Base-by-base conservation (phyloP, 1,140 invertebrate species). In the Cepaea nemoralis region DNA sequence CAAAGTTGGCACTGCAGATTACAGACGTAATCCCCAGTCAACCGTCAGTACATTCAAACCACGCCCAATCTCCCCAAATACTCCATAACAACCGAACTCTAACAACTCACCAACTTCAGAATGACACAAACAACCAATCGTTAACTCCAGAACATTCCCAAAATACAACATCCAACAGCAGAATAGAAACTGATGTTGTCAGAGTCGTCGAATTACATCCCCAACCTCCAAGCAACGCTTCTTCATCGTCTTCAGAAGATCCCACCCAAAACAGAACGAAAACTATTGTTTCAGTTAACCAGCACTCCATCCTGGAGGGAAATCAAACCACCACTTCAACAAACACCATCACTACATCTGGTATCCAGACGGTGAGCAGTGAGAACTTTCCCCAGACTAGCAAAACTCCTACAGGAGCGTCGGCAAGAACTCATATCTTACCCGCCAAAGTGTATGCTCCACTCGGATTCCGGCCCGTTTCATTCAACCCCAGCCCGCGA, bases 391-490 rank as follows among this genome's bases (percentile, higher is more conserved):
- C 42, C 1, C 14, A 10, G 2, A 3, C 27, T 2, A 33, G 31
- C 5, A 75, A 16, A 5, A 48, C 31, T 5, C 31, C 45, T 22
- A 16, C 45, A 24, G 19, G 3, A 6, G 19, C 19, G 5, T 3
- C 48, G 48, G 24, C 69, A 39, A 71, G 19, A 12, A 39, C 24
- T n/a, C 2, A 1, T 24, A 27, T 42, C 33, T 48, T 74, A 40
- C 69, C 71, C n/a, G 16, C 71, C 48, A 77, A 77, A 63, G 33
- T 77, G 22, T 77, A 77, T 63, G 75, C 50, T 24, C 50, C 75
- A 33, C 6, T 77, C 6, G 75, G 75, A 12, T 77, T 37, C 42
- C 45, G 39, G 63, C 75, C 75, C 0, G 75, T 77, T 0, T 77
- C 75, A 3, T 76, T 77, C 39, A 8, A 77, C 1, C 27, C 73